Evolutionary conservation across 2,888 invertebrate genomes (phyloP).

Genomic region (Acleris emargana): DNA sequence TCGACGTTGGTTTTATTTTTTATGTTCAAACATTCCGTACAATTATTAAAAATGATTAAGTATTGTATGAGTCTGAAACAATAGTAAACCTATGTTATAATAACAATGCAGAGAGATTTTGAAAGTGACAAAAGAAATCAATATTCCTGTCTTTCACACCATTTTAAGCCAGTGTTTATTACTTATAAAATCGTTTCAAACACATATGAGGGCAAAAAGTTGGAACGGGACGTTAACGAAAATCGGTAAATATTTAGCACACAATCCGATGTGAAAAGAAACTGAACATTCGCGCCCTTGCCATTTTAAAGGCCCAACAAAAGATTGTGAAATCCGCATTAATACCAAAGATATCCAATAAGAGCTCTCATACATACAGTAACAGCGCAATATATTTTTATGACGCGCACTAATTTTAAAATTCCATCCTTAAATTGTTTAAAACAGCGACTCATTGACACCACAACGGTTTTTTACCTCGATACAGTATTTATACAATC

Average conservation of each 20-base stretch:
- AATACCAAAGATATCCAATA: constrained; percentile 24
- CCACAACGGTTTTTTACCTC: constrained; percentile 62
- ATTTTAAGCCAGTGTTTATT: too few species aligned
- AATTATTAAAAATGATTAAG: neutral
- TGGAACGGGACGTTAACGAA: neutral
- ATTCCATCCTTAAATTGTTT: constrained; percentile 66
- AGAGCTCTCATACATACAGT: constrained; percentile 25
- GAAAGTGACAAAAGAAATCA: too few species aligned
- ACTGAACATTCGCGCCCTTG: constrained; percentile 21
- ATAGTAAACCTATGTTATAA: too few species aligned
- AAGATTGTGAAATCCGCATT: constrained; percentile 29
- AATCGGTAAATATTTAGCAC: constrained; percentile 22
- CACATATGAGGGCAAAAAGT: too few species aligned
- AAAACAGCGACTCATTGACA: constrained; percentile 69
- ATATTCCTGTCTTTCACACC: too few species aligned
- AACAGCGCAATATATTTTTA: constrained; percentile 49
- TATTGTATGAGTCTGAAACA: too few species aligned
- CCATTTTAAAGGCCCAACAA: constrained; percentile 24
- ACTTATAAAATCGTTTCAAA: too few species aligned
- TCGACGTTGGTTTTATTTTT: neutral
- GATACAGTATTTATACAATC: constrained; percentile 62
- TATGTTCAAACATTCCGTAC: neutral
- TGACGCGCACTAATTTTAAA: constrained; percentile 68
- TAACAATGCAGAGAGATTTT: too few species aligned
- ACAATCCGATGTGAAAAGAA: constrained; percentile 18